A percentile compares a stretch with the other conserved stretches of the same genome.
These are phyloP conservation scores for Drosophila limbata DNA, from an alignment of 2,888 invertebrate species.

Conservation along the genomic window DNA sequence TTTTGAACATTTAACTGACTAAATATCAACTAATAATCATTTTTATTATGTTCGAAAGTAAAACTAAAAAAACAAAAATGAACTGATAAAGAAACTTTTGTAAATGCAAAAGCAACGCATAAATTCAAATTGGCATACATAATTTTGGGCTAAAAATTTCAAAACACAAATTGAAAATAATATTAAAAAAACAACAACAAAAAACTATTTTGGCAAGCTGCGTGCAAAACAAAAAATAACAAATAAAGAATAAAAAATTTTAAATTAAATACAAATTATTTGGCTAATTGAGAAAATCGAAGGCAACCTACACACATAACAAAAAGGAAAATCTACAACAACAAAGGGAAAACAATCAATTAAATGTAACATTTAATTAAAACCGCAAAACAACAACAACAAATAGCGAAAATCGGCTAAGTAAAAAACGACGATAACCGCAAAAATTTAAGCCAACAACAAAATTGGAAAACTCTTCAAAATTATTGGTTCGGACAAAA, in stretches of 20 bases:
- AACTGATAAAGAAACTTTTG: conserved; percentile 55
- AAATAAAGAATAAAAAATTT: conserved; percentile 16
- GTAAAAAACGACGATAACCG: conserved; percentile 63
- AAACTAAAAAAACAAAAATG: conserved; percentile 43
- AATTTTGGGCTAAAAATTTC: conserved; percentile 63
- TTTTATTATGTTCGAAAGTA: conserved; percentile 33
- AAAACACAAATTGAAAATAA: conserved; percentile 34
- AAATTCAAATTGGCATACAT: conserved; percentile 67
- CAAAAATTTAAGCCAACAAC: conserved; percentile 82
- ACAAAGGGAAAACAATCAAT: conserved; percentile 43
- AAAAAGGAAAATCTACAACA: conserved; percentile 39
- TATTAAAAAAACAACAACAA: conserved; percentile 35
- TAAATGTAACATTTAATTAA: conserved; percentile 65
- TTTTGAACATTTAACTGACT: conserved; percentile 71
- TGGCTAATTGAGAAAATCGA: conserved; percentile 39
- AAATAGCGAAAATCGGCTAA: conserved; percentile 55
- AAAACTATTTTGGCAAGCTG: conserved; percentile 63
- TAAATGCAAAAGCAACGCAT: conserved; percentile 59
- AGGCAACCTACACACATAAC: conserved; percentile 33
- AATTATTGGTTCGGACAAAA: conserved; percentile 85
- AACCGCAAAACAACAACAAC: conserved; percentile 46
- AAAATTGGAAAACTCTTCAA: conserved; percentile 84
- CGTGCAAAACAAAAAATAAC: conserved; percentile 37
- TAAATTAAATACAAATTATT: conserved; percentile 37
- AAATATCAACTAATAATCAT: conserved; percentile 25